Conservation (phyloP, 1,140 invertebrate species). For the Tetramorium parvispinum region DNA sequence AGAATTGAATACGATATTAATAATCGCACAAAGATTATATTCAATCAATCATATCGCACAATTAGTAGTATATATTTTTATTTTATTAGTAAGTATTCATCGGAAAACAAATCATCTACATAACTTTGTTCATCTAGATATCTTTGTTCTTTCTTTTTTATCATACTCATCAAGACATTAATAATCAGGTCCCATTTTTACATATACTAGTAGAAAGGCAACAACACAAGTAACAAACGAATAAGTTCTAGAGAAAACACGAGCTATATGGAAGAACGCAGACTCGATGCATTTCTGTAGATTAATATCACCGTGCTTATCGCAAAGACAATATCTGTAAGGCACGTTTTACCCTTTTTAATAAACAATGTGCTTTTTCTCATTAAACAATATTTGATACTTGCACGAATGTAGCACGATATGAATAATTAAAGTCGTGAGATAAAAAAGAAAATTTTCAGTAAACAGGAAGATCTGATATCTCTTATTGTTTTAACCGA, state of each 20-base stretch:
- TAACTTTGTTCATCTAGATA: too few species aligned
- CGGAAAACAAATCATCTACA: not conserved
- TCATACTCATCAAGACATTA: constrained; percentile 9
- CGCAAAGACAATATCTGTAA: constrained; percentile 14
- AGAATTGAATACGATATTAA: not conserved
- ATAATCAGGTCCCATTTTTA: constrained; percentile 32
- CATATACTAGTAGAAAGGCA: not conserved
- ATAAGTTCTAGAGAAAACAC: not conserved
- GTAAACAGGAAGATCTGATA: constrained; percentile 39
- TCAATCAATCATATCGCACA: not conserved
- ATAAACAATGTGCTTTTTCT: constrained; percentile 24
- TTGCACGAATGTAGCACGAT: not conserved
- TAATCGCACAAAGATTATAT: not conserved
- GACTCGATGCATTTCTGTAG: constrained; percentile 15
- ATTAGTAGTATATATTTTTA: not conserved
- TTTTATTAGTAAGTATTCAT: too few species aligned
- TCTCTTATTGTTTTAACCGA: not conserved
- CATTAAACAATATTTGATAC: not conserved
- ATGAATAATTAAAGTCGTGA: not conserved
- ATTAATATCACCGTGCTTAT: constrained; percentile 29
- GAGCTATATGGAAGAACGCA: constrained; percentile 40
- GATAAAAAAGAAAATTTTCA: not conserved
- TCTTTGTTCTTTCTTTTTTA: not conserved
- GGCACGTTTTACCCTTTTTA: constrained; percentile 30
- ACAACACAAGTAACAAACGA: not conserved